Base-by-base conservation (phyloP, 1,140 invertebrate species). In the Zaprionus camerounensis region DNA sequence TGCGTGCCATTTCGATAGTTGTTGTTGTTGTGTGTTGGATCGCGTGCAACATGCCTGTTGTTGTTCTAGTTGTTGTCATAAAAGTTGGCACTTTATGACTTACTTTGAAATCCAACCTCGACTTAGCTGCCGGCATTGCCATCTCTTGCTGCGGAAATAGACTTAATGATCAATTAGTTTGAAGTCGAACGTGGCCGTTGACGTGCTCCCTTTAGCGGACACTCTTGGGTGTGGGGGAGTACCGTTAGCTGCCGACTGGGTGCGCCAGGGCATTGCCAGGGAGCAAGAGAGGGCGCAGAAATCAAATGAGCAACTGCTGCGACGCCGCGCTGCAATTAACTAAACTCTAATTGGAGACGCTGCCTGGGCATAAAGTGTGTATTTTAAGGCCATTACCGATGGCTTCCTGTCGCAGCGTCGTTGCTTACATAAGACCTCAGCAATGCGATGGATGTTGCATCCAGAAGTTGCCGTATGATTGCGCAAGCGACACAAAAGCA, bases 81-180 rank as follows among this genome's bases (percentile, higher is more conserved):
- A 88, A 88, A 75, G 70, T 85, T 85, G 82, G 63, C 85, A 81
- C 76, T 90, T 88, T 90, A 90, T 88, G 81, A 81, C 84, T 88
- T 88, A 90, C 81, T 88, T 76, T 68, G 73, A 56, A 70, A 46
- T 22, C 28, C 51, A 75, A 64, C 51, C 53, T 67, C 70, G 61
- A 61, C 62, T 70, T 63, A 56, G 68, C 71, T 68, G 63, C 79
- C 76, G 79, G 12, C 28, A 28, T 28, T 31, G 38, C 4, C 38
- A 15, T 41, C 38, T 41, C 9, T 66, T 13, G 78, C 49, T 79
- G 79, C 86, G 85, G 85, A 90, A 90, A 90, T 82, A 75, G 82
- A 85, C 76, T 88, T 90, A 90, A 90, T 90, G 85, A 90, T 90
- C 85, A 90, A 90, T 90, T 90, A 90, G 86, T 87, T 90, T 76